Evolutionary conservation across 2,888 invertebrate species (phyloP).

Genomic region (Chrysomela aeneicollis): DNA sequence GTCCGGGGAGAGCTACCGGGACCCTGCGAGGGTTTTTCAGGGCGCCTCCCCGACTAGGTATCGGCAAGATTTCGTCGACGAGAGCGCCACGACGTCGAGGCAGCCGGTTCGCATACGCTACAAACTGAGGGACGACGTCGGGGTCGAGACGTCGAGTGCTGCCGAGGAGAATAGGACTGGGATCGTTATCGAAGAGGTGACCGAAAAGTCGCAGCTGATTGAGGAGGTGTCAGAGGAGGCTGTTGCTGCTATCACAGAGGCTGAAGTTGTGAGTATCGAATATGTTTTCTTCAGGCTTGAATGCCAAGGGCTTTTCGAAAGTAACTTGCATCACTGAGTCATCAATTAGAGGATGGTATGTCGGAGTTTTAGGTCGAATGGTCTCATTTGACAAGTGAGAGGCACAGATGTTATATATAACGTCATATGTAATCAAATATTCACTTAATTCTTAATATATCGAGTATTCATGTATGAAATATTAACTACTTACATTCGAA

Average conservation of each 20-base stretch:
- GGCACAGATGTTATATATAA: no score
- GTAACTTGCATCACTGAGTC: no score
- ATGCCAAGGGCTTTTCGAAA: no score
- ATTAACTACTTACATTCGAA: no score
- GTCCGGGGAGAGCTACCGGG: not conserved
- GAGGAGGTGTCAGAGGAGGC: not conserved
- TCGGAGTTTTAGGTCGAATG: no score
- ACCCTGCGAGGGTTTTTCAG: conserved; percentile 7
- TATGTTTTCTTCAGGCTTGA: not conserved
- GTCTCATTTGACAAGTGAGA: no score
- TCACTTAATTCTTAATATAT: no score
- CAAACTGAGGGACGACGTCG: conserved; percentile 1
- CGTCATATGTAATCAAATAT: no score
- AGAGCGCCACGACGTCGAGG: conserved; percentile 5
- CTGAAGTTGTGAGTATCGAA: not conserved
- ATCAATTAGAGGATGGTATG: no score
- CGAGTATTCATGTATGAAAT: no score
- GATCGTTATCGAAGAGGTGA: conserved; percentile 19
- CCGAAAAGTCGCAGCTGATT: not conserved
- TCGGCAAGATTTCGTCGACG: conserved; percentile 11
- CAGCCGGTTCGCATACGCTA: not conserved
- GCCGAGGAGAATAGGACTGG: not conserved
- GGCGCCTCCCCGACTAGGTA: conserved; percentile 22
- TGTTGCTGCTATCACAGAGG: conserved; percentile 5
- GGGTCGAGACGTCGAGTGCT: not conserved